Evolutionary conservation across 2,113 vertebrate species (phyloP).

Genomic region (Heptranchias perlo): DNA sequence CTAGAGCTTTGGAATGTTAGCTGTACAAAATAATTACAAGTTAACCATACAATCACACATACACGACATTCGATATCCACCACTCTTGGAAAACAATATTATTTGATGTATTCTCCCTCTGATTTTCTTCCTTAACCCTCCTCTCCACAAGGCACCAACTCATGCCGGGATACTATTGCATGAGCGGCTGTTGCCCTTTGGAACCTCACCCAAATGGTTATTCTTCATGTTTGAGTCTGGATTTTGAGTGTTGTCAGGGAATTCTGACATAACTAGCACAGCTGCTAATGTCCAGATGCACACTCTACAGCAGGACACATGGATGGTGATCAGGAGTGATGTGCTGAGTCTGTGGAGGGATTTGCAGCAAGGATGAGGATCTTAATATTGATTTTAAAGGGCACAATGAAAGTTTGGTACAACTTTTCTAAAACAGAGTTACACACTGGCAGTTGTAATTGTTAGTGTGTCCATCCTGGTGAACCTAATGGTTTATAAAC

Average conservation of each 20-base stretch:
- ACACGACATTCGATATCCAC: not conserved
- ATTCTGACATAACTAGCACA: not conserved
- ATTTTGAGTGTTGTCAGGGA: not conserved
- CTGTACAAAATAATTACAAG: not conserved
- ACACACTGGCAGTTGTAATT: not conserved
- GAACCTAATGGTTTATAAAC: not conserved
- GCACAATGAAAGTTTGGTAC: not conserved
- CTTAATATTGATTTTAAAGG: not conserved
- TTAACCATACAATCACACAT: not conserved
- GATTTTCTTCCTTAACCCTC: not conserved
- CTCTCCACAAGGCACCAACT: not conserved
- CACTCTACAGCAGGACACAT: not conserved
- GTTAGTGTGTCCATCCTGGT: not conserved
- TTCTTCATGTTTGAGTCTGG: not conserved
- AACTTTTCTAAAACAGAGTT: not conserved
- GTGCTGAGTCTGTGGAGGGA: not conserved
- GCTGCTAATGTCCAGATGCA: not conserved
- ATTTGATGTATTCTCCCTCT: not conserved
- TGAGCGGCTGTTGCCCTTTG: not conserved
- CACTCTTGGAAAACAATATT: not conserved
- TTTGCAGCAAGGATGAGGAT: not conserved
- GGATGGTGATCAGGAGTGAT: not conserved
- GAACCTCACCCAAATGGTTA: not conserved
- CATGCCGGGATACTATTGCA: not conserved
- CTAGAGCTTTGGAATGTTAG: not conserved